Base-by-base conservation (phyloP, 2,113 vertebrate species). In the Lates calcarifer region DNA sequence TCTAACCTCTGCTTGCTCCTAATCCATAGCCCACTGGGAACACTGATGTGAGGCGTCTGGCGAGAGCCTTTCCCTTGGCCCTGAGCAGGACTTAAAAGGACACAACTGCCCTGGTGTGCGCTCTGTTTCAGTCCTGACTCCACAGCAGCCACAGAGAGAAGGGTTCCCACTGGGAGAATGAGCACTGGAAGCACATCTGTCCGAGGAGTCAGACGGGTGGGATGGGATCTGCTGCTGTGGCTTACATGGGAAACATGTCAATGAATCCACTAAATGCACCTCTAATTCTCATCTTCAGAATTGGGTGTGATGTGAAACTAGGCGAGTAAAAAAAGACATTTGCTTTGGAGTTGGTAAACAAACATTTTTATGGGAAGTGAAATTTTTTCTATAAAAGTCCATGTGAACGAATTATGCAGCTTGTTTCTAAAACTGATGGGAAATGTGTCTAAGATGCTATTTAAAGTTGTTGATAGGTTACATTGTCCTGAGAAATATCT, bases 401-500 rank as follows among this genome's bases (percentile, higher is more conserved):
- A 24, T 82, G 74, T 74, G 58, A 83, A 78, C 39, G 47, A 55
- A 65, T 81, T 58, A 69, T 70, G 12, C 22, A 49, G 41, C 51
- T 72, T 79, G 17, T 56, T 47, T 70, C 39, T 61, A 33, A 80
- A 86, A 81, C 26, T 67, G 67, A 70, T 83, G 75, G 74, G 75
- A 90, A 87, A 73, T 37, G 20, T 79, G 74, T 79, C 53, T 37
- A 31, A 70, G 76, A 69, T 63, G 79, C 76, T 74, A 76, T 77
- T 79, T 77, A 58, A 73, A 83, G 74, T 75, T 33, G 33, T 60
- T 41, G 56, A 82, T 53, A 74, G 60, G 33, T 89, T 81, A 82
- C 83, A 88, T 90, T 93, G 90, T 91, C 82, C 81, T 86, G 91
- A 93, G 93, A 95, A 96, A 94, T 90, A 92, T 80, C 88, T 85